Percentiles rank a stretch among this genome's conserved stretches.
phyloP scores from a whole-genome alignment of 2,888 invertebrate genomes.

The Agrypnus murinus region DNA sequence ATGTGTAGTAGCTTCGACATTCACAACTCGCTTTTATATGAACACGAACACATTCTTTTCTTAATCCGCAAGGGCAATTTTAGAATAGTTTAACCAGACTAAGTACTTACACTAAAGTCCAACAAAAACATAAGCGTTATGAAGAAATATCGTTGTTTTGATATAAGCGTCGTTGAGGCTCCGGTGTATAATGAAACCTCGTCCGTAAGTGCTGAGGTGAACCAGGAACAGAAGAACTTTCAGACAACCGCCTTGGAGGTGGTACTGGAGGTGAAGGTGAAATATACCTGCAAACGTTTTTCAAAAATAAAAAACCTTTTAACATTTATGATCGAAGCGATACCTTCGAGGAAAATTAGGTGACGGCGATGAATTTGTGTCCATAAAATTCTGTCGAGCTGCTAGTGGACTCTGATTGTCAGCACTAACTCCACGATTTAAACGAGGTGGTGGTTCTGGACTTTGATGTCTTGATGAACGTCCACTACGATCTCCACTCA shows the following conservation, averaged over 20 bases:
- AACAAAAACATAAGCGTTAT: conserved; percentile 56
- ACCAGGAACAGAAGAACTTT: conserved; percentile 80
- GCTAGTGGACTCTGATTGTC: conserved; percentile 73
- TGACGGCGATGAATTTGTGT: conserved; percentile 71
- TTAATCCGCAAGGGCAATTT: conserved; percentile 46
- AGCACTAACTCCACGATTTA: conserved; percentile 66
- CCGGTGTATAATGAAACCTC: conserved; percentile 76
- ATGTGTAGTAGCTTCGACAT: conserved; percentile 37
- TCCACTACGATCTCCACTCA: conserved; percentile 73
- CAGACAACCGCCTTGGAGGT: conserved; percentile 78
- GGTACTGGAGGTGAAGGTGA: conserved; percentile 78
- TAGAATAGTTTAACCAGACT: conserved; percentile 41
- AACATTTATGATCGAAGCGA: background rate
- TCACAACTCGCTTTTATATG: conserved; percentile 42
- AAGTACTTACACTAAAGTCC: conserved; percentile 46
- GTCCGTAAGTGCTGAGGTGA: conserved; percentile 81
- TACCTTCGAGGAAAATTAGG: conserved; percentile 75
- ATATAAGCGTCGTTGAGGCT: conserved; percentile 75
- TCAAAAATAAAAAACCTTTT: conserved; percentile 14
- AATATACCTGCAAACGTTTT: conserved; percentile 71
- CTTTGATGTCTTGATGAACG: conserved; percentile 73
- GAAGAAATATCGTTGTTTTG: conserved; percentile 69
- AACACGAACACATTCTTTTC: conserved; percentile 44
- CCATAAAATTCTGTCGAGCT: conserved; percentile 76
- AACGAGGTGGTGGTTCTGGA: conserved; percentile 76